Evolutionary conservation across 1,140 invertebrate species (phyloP), one percentile per base, ranked within the genome.

Genomic region (Leptinotarsa texana): DNA sequence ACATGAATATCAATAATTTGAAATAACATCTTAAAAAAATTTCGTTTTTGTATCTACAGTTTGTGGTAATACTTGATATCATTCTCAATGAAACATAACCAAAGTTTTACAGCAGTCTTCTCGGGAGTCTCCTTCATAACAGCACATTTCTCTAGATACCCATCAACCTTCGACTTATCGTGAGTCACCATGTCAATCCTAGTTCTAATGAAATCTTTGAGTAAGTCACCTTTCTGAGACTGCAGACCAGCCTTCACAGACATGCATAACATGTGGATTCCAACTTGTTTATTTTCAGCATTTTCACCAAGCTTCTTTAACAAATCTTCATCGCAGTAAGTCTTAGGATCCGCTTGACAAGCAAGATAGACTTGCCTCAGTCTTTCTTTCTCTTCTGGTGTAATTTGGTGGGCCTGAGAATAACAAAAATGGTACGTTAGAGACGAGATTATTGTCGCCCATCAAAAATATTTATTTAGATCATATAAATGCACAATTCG

Each of bases 251-350:
- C 67, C 3, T 69, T 69, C 18, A 69, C 67, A 17, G 33, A 15
- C 67, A 69, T 69, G 67, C 67, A 69, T n/a, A 47, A 17, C 67
- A 69, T 69, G n/a, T 69, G 67, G 33, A 69, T 48, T 47, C 33
- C 24, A 15, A 47, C 67, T 69, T 69, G 67, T n/a, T 42, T n/a
- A 22, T 69, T 48, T 15, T 69, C 47, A n/a, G 17, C 33, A 18
- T 48, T 47, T 24, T 42, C 33, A 42, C 15, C 13, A 21, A 69
- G 67, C 3, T 69, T 69, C 17, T 27, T 69, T 1, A 69, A 48
- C 13, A 47, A 15, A 48, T 69, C 21, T 47, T 69, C 67, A 21
- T 69, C 67, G 67, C 27, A 33, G 47, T 18, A 21, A 47, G 67
- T 69, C 13, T 69, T 49, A 4, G 67, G 67, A 33, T 69, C 47